Conservation (phyloP, 2,888 invertebrate species). For the Rotaria socialis region DNA sequence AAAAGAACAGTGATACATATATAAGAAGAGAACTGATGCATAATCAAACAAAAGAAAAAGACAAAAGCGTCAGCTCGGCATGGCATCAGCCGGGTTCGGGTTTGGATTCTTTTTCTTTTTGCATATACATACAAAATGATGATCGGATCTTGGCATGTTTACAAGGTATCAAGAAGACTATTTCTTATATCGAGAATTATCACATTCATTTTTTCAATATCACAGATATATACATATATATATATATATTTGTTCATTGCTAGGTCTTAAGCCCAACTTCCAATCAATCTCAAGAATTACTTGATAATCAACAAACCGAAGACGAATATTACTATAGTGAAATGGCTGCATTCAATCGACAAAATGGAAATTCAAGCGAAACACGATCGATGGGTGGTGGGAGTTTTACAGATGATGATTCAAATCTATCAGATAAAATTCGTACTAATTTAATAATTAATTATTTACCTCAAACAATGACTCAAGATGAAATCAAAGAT, state of each 20-base stretch:
- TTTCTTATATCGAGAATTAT: not conserved
- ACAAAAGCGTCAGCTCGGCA: not conserved
- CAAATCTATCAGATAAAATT: constrained; percentile 69
- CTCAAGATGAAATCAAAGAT: constrained; percentile 94
- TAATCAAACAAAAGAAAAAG: not conserved
- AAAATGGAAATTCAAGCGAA: not conserved
- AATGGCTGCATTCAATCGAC: constrained; percentile 29
- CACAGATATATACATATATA: not conserved
- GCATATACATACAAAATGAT: not conserved
- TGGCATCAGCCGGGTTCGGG: not conserved
- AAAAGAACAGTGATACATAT: not conserved
- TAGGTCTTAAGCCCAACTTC: not conserved
- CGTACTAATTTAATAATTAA: constrained; percentile 98
- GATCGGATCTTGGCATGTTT: not conserved
- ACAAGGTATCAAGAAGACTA: not conserved
- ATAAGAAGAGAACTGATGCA: too few relatives aligned
- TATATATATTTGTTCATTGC: not conserved
- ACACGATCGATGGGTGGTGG: constrained; percentile 3
- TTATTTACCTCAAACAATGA: constrained; percentile 99
- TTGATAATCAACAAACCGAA: constrained; percentile 10
- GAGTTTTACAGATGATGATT: constrained; percentile 30
- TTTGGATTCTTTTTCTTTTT: not conserved
- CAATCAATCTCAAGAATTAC: not conserved
- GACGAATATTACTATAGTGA: constrained; percentile 23
- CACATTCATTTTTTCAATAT: too few relatives aligned